Base-by-base conservation (phyloP, 2,888 invertebrate genomes). In the Drosophila pseudotalamancana region DNA sequence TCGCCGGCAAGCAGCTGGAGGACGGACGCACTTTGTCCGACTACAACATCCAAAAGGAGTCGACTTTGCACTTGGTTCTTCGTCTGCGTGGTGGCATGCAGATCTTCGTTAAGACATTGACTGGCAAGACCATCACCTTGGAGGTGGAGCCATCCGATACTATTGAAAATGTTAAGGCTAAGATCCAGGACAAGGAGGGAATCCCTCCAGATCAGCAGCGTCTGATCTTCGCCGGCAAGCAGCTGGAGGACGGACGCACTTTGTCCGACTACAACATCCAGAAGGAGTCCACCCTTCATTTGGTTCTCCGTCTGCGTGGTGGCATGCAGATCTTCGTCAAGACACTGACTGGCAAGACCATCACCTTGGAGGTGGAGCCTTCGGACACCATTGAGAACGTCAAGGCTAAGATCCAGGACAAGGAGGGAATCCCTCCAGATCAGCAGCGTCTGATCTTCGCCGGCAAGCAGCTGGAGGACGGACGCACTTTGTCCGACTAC, bases 191-290 rank as follows among this genome's bases (percentile, higher is more conserved):
- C 45, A 69, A 69, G 53, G 69, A 69, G 45, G 70, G 70, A 0
- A 69, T 69, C 51, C 68, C 68, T 11, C 68, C 68, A 69, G 68
- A 69, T 35, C 68, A 69, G 61, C 68, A 69, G 48, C 68, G 68
- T 56, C 35, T 69, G 69, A 69, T 69, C 51, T 69, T 69, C 1
- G 68, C 68, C 1, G 68, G 68, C 14, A 69, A 69, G 19, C 68
- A 69, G 37, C n/a, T 69, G 37, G 68, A 68, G n/a, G 68, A 68
- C 9, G 68, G 68, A 14, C 68, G 68, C 0, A 68, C 68, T 1
- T 0, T 68, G 9, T 68, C 68, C 12, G 68, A 68, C 9, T 68
- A 68, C 39, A 68, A 68, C 34, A 68, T 69, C 23, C 68, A 69
- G 55, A 69, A 69, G 39, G 68, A 69, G 43, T 69, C 68, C 0